Conservation (phyloP, 2,797 vertebrate species). For the Leptoclinus maculatus region DNA sequence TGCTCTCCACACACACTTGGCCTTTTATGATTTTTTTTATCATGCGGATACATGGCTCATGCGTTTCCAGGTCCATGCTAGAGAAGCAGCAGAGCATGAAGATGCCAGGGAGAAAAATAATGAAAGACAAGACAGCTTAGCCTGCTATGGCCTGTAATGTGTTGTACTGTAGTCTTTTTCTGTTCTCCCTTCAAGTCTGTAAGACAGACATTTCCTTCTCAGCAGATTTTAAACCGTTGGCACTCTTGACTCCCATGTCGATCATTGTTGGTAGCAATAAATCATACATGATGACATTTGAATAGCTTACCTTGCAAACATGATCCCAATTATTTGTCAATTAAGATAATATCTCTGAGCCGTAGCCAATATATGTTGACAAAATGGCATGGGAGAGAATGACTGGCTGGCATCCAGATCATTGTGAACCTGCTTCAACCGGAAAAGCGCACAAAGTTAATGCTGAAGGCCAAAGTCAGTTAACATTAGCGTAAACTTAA, state of each 20-base stretch:
- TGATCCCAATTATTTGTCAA: conserved; percentile 47
- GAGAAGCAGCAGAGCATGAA: conserved; percentile 54
- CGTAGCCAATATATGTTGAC: conserved; percentile 41
- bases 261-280: conserved; percentile 41
- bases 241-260: conserved; percentile 17
- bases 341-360: conserved; percentile 56
- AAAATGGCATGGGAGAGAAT: conserved; percentile 45
- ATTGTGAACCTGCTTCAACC: conserved; percentile 50
- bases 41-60: conserved; percentile 29
- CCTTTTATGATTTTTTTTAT: not conserved
- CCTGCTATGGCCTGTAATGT: conserved; percentile 48
- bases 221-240: conserved; percentile 30
- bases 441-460: conserved; percentile 16
- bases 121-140: conserved; percentile 59
- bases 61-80: conserved; percentile 48
- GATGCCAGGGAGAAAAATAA: conserved; percentile 55
- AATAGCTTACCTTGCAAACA: conserved; percentile 44
- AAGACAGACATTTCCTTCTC: conserved; percentile 41
- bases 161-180: conserved; percentile 6
- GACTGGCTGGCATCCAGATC: conserved; percentile 59
- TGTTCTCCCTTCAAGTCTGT: conserved; percentile 27
- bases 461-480: conserved; percentile 6
- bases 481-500: not conserved
- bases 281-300: conserved; percentile 39
- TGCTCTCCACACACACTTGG: conserved; percentile 1